These are phyloP conservation scores for Caenorhabditis brenneri DNA, from an alignment of 1,140 invertebrate species.

Conservation along the genomic window DNA sequence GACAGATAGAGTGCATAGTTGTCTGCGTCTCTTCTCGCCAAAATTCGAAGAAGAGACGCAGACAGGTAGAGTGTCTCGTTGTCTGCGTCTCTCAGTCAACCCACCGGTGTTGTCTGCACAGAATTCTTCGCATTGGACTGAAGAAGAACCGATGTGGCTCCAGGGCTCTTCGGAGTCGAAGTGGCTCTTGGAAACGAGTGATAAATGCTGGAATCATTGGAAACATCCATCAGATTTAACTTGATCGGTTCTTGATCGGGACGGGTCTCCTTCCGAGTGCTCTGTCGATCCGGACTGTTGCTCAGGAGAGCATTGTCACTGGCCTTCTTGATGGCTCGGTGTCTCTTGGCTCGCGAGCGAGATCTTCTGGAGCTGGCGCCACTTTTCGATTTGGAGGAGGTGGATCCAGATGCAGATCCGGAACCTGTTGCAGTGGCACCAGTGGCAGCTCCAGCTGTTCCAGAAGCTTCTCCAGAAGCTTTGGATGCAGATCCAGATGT, in stretches of 20 bases:
- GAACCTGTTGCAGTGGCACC: no score
- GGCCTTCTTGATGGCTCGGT: not conserved
- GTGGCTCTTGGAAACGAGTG: not conserved
- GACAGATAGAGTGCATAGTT: no score
- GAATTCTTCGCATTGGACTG: not conserved
- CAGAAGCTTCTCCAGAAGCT: no score
- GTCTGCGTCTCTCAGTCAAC: no score
- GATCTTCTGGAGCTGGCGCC: not conserved
- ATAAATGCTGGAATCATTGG: not conserved
- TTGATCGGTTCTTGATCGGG: not conserved
- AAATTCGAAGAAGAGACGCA: no score
- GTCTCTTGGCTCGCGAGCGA: not conserved
- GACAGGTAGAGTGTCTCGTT: no score
- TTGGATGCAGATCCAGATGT: not conserved
- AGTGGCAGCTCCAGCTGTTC: no score
- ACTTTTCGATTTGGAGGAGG: no score
- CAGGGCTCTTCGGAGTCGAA: not conserved
- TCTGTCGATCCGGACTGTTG: not conserved
- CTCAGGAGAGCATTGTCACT: not conserved
- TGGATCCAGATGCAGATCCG: no score
- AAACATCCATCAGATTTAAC: not conserved
- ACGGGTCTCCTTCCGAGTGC: not conserved
- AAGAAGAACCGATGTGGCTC: not conserved
- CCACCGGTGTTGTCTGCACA: no score
- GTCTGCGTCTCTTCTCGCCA: no score